These are phyloP conservation scores for Tenthredo mesomela DNA, from an alignment of 2,888 invertebrate genomes.

Conservation along the genomic window DNA sequence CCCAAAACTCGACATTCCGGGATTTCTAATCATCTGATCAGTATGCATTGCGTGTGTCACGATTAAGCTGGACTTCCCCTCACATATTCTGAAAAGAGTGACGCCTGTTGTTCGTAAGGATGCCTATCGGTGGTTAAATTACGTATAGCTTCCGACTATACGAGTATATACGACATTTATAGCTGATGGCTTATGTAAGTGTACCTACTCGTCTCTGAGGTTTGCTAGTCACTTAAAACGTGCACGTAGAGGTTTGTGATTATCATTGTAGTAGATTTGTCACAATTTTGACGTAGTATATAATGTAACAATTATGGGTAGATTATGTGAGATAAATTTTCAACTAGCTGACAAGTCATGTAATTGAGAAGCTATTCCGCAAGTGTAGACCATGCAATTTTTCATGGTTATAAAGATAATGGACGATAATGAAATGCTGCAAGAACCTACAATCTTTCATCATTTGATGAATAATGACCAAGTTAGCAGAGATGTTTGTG, in stretches of 20 bases:
- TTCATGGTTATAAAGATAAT: background rate
- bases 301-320: conserved; percentile 10
- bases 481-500: background rate
- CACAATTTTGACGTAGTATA: background rate
- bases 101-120: conserved; percentile 20
- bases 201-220: background rate
- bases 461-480: conserved; percentile 3
- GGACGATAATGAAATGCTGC: background rate
- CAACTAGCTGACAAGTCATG: background rate
- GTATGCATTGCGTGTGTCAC: conserved; percentile 37
- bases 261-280: background rate
- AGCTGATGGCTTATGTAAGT: conserved; percentile 21
- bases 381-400: background rate
- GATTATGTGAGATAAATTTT: background rate
- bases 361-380: background rate
- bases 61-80: conserved; percentile 30
- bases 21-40: conserved; percentile 37
- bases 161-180: conserved; percentile 1
- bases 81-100: background rate
- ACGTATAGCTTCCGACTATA: background rate
- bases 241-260: background rate
- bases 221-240: background rate
- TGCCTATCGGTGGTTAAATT: conserved; percentile 11
- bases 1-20: conserved; percentile 16
- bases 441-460: background rate